Base-by-base conservation (phyloP, 2,888 invertebrate genomes). In the Rhamnusium bicolor region DNA sequence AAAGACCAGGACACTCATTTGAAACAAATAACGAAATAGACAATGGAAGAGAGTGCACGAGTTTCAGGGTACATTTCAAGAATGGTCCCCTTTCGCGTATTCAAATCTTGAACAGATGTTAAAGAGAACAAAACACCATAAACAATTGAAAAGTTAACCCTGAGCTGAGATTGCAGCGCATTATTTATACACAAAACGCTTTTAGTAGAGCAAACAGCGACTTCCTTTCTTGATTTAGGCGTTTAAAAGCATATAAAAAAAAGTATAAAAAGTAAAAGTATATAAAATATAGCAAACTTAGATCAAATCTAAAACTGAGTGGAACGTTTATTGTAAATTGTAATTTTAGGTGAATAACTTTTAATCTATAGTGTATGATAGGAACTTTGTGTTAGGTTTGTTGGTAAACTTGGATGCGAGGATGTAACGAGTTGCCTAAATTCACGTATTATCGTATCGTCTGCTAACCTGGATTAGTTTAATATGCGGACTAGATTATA, bases 11-110 rank as follows among this genome's bases (percentile, higher is more conserved):
- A 53, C 24, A 21, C 54, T 56, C 54, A 40, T 56, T 67, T 16
- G 56, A 67, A 67, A 67, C 66, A 67, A 67, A 56, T 67, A 67
- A 67, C 66, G 12, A 67, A 54, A 67, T 54, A 65, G 65, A 54
- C 66, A 54, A 54, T 67, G 47, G 56, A n/a, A 24, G 27, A 56
- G 14, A 56, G 12, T 24, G 46, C 56, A 10, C 21, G 46, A 29
- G 16, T 16, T 46, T 18, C 66, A 40, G 46, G 46, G 46, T 46
- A 46, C 46, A 21, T 46, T 61, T 46, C 61, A 61, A 21, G 46
- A 61, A 32, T 18, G 32, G 58, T 14, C 29, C 29, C 61, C 51
- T 51, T 18, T 19, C 19, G 18, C 29, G 61, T 46, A 61, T 67
- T 54, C 66, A 56, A 67, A 67, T 56, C 66, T 19, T 21, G 24